Conservation (phyloP, 2,797 vertebrate genomes). For the Hippopotamyrus pictus region DNA sequence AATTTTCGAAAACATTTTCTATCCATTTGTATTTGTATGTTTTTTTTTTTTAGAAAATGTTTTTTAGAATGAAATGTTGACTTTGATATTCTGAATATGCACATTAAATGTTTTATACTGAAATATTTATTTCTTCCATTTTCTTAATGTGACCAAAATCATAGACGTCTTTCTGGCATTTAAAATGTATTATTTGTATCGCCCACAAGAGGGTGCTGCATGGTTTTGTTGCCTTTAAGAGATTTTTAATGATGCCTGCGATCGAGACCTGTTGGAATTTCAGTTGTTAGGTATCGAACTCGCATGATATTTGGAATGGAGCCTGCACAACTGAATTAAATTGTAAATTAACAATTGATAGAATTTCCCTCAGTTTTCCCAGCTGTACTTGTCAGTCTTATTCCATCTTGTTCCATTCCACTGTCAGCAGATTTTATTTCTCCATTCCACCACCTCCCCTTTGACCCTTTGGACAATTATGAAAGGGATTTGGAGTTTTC, state of each 20-base stretch:
- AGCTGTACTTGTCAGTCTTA: not conserved
- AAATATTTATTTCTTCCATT: not conserved
- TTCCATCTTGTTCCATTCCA: not conserved
- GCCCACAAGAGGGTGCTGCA: conserved; percentile 9
- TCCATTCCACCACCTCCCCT: not conserved
- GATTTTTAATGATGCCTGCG: not conserved
- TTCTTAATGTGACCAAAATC: not conserved
- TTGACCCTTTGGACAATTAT: not conserved
- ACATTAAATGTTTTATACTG: conserved; percentile 53
- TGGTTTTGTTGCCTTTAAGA: not conserved
- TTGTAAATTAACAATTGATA: not conserved
- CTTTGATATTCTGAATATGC: conserved; percentile 50
- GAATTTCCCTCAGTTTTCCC: not conserved
- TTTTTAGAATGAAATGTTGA: conserved; percentile 30
- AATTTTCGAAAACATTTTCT: conserved; percentile 37
- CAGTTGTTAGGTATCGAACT: not conserved
- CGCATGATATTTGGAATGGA: not conserved
- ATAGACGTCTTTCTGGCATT: not conserved
- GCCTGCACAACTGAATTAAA: not conserved
- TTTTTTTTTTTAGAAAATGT: conserved; percentile 28
- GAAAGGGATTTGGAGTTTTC: not conserved
- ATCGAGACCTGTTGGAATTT: not conserved
- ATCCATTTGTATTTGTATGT: conserved; percentile 30
- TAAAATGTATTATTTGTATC: not conserved
- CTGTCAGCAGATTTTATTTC: not conserved